Percentiles rank a stretch among this genome's conserved stretches.
These are phyloP conservation scores for Anableps anableps DNA, from an alignment of 2,797 vertebrate genomes.

Conservation along the genomic window DNA sequence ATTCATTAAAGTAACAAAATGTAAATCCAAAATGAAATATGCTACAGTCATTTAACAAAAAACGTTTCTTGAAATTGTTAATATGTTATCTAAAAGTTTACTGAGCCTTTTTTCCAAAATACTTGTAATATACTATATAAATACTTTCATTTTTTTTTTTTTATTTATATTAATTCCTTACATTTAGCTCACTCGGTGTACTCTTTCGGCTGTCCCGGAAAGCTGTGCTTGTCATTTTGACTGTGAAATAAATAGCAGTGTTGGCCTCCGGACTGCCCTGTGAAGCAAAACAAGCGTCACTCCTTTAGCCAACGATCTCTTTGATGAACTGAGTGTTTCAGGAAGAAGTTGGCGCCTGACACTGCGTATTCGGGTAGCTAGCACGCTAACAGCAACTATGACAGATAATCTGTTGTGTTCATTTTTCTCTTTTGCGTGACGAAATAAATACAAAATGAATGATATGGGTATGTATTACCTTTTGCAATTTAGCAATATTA, in stretches of 20 bases:
- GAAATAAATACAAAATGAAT: slow-evolving; percentile 58
- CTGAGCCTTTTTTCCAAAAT: not conserved
- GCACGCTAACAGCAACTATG: slow-evolving; percentile 52
- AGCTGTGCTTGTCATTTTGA: slow-evolving; percentile 15
- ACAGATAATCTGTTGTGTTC: slow-evolving; percentile 9
- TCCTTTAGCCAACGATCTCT: slow-evolving; percentile 4
- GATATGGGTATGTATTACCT: slow-evolving; percentile 72
- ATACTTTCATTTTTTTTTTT: not conserved
- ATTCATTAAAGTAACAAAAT: not conserved
- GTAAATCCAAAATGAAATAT: not conserved
- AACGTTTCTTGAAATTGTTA: not conserved
- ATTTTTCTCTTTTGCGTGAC: not conserved
- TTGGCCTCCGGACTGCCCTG: slow-evolving; percentile 20
- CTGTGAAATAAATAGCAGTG: accelerated
- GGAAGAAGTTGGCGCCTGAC: slow-evolving; percentile 82
- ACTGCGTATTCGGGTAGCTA: slow-evolving; percentile 52
- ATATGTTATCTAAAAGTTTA: not conserved
- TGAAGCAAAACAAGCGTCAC: slow-evolving; percentile 44
- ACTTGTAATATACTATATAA: not conserved
- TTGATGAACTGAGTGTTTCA: slow-evolving; percentile 68
- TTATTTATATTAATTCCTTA: not conserved
- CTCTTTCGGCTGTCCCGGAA: not conserved
- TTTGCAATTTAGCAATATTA: not conserved
- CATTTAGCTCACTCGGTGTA: not conserved
- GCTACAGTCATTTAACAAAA: not conserved